Evolutionary conservation across 2,113 vertebrate species (phyloP).

Genomic region (Brachirus orientalis): DNA sequence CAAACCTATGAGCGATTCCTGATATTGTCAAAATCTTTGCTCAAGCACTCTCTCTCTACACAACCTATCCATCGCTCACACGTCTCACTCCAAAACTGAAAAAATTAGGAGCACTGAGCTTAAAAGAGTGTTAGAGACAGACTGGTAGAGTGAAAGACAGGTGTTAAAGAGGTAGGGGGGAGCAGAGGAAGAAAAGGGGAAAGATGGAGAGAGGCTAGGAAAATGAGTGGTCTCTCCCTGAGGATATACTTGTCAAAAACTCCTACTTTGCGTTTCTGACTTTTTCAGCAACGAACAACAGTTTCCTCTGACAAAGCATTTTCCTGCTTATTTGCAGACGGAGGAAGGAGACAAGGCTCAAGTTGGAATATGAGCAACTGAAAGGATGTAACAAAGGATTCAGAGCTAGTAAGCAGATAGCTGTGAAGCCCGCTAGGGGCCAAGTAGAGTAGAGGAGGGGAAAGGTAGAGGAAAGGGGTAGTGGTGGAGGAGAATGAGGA

Average conservation of each 20-base stretch:
- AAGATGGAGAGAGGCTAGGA: slow-evolving; percentile 27
- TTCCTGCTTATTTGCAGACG: slow-evolving; percentile 76
- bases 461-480: background rate
- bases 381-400: slow-evolving; percentile 76
- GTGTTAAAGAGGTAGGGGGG: slow-evolving; percentile 20
- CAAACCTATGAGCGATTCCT: slow-evolving; percentile 46
- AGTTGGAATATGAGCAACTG: slow-evolving; percentile 72
- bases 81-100: too few species aligned
- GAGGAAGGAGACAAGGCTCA: slow-evolving; percentile 67
- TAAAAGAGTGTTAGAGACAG: slow-evolving; percentile 21
- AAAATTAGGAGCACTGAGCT: slow-evolving; percentile 9
- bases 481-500: background rate
- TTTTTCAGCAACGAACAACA: slow-evolving; percentile 68
- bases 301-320: slow-evolving; percentile 79
- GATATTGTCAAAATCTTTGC: slow-evolving; percentile 34
- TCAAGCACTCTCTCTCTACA: too few species aligned
- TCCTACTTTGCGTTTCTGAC: slow-evolving; percentile 77
- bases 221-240: slow-evolving; percentile 60
- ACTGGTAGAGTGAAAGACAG: slow-evolving; percentile 18
- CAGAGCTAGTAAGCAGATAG: slow-evolving; percentile 72
- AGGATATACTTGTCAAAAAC: slow-evolving; percentile 74
- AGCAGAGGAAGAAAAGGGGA: background rate
- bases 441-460: background rate
- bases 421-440: slow-evolving; percentile 74
- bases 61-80: slow-evolving; percentile 10